Base-by-base conservation (phyloP, 2,113 vertebrate genomes). In the Candoia aspera region DNA sequence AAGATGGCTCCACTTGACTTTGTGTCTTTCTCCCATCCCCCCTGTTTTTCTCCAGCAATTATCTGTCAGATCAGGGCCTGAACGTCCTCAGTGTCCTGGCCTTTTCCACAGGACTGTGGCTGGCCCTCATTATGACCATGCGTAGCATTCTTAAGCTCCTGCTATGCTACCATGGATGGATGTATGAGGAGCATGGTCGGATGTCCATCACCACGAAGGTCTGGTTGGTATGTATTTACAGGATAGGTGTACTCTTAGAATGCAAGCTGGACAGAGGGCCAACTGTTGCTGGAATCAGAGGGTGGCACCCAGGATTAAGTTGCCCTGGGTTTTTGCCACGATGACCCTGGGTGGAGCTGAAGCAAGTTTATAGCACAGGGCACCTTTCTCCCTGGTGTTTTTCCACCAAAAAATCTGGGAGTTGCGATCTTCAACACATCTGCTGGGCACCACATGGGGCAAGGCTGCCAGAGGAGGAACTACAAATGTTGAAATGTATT, bases 161-260 rank as follows among this genome's bases (percentile, higher is more conserved):
- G 11, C 97, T 99, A n/a, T 98, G 98, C 59, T 99, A 99, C 94
- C 98, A 99, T 58, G 97, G 98, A 94, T 99, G 98, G 98, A 98
- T 99, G 93, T 98, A 98, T 0, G 98, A 99, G 95, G 97, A 98
- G 90, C 98, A 98, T 0, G 98, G 98, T 87, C 97, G 97, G 94
- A 97, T 98, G 97, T 98, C 98, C 68, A 98, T 96, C 55, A 98
- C 97, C 95, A 99, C 98, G 55, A 98, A 98, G 97, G 96, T 98
- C 97, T 99, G 98, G 98, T 97, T 99, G 98, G 98, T 99, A 95
- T 94, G 98, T 96, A 60, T 37, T 79, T 86, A 60, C 73, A 95
- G 33, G 64, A 10, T 9, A n/a, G 54, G 49, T 42, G 29, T 29
- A 24, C n/a, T 92, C 9, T 62, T 54, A 46, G 87, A 59, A 42